Base-by-base conservation (phyloP, 37 sponge, comb jelly and placozoan genomes). In the Diacarnus erythraeanus region DNA sequence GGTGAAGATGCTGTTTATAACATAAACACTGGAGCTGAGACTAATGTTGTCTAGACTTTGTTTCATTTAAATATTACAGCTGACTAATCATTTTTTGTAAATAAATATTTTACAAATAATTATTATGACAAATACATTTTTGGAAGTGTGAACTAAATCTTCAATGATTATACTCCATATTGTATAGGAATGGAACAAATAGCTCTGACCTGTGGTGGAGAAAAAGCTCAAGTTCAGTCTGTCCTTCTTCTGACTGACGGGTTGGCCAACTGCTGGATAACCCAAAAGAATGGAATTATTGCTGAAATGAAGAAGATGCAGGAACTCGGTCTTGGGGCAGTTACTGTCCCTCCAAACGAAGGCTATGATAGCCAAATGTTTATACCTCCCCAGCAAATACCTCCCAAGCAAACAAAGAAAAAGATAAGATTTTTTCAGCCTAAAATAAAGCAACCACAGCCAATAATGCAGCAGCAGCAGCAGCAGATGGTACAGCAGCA, bases 171-270 rank as follows among this genome's bases (percentile, higher is more conserved):
- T 64, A 27, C 22, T 15, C 33, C 5, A 5, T 8, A 40, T 74
- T 12, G 21, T 39, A 10, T 37, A 71, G 75, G 75, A 2, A 54
- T 74, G 58, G 58, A 74, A 27, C 58, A 74, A 31, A 54, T 54
- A 33, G 36, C 58, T 3, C 75, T 57, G n/a, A 74, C 57, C 22
- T 37, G 34, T 35, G 75, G 75, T 10, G 72, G 44, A 21, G 68
- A 38, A 54, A 91, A 75, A 67, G 89, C 92, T 31, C 30, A 92
- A 54, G 97, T 96, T 26, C 87, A 90, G 42, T 92, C 97, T 21
- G 94, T 96, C 17, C 86, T 96, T 8, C 82, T 96, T 70, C 71
- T 96, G 42, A 96, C 97, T 41, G 97, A 96, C 71, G 97, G 97
- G 21, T 76, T 86, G 30, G 97, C 97, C 20, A 93, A 92, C 56